Evolutionary conservation across 2,888 invertebrate genomes (phyloP).

Genomic region (Ochropacha duplaris): DNA sequence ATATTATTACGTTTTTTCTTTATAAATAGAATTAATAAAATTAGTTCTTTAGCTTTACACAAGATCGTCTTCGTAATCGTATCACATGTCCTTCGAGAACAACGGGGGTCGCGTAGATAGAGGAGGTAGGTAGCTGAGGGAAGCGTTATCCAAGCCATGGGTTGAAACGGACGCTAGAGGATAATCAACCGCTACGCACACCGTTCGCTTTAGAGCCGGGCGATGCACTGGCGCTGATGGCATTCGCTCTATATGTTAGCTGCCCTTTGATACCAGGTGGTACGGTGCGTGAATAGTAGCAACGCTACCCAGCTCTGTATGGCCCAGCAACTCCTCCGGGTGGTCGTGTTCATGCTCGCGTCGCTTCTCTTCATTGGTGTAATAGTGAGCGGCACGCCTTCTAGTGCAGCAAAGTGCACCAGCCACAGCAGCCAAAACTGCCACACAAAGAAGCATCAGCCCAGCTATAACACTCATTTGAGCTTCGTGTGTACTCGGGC

Average conservation of each 20-base stretch:
- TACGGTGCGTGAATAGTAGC: conserved; percentile 72
- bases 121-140: background rate
- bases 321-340: conserved; percentile 63
- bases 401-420: conserved; percentile 86
- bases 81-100: conserved; percentile 65
- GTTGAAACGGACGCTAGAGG: background rate
- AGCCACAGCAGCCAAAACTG: conserved; percentile 78
- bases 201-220: background rate
- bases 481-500: conserved; percentile 79
- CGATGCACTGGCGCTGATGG: conserved; percentile 39
- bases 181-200: background rate
- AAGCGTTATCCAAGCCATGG: background rate
- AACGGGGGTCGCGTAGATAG: conserved; percentile 2
- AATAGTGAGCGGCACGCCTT: conserved; percentile 88
- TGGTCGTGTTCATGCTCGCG: conserved; percentile 66
- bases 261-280: conserved; percentile 58
- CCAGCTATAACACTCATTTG: conserved; percentile 82
- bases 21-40: conserved; percentile 1
- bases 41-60: conserved; percentile 59
- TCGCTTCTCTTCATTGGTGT: conserved; percentile 89
- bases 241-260: conserved; percentile 61
- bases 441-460: conserved; percentile 66
- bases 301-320: conserved; percentile 62
- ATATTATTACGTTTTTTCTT: background rate
- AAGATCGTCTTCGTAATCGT: conserved; percentile 69